Base-by-base conservation (phyloP, 2,888 invertebrate genomes). In the Oeneis ivallda region DNA sequence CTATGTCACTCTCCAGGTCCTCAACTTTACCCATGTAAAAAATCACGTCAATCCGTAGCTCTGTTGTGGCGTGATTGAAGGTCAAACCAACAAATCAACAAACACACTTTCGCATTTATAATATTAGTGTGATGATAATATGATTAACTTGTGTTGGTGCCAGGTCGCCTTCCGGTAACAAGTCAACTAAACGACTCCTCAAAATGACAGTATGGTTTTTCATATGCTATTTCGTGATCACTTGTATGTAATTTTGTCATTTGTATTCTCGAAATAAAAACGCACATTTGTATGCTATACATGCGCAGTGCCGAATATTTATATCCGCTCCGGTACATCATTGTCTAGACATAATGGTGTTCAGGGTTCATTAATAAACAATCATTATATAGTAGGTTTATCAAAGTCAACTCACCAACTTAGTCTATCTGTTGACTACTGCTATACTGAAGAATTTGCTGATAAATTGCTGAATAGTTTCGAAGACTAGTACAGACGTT, bases 281-380 rank as follows among this genome's bases (percentile, higher is more conserved):
- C 57, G 10, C 47, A 58, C 66, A 64, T 67, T 69, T 64, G 67
- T 70, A 71, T 71, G 66, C 65, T 19, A 47, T 39, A 13, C 2
- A 32, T 53, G 19, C 32, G 54, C 62, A 26, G 60, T 54, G 70
- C 65, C 66, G 62, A 63, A 66, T 65, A 54, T 68, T 63, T 64
- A 58, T 62, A 53, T 64, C 66, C 69, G 66, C 45, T 67, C 39
- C 47, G 47, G 32, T 56, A 47, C 10, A 19, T 45, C 43, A 26
- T 53, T 56, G 62, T 66, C 56, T 58, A 50, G 50, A 65, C 59
- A 39, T 54, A 9, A 17, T 54, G 39, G 39, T 37, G 39, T 15
- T 39, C 54, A 39, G 11, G 39, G 17, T 19, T 17, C 37, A 19
- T 39, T 53, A 8, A n/a, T 37, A 4, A 32, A 17, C 17, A 47